Evolutionary conservation across 1,140 invertebrate genomes (phyloP).

Genomic region (Trachelipus rathkii): DNA sequence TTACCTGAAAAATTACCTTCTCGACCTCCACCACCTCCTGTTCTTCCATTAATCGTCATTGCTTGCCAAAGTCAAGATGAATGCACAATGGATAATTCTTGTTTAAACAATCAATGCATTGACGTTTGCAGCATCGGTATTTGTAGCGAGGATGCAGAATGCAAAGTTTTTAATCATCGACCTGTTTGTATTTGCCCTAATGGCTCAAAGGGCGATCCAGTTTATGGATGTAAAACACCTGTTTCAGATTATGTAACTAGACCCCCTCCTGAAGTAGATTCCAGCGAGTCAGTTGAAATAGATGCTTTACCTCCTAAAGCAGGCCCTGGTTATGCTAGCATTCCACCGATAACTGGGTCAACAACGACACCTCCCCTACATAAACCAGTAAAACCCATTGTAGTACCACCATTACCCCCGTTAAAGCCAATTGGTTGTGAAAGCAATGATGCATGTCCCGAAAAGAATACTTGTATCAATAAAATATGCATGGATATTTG

Average conservation of each 20-base stretch:
- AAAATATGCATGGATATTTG: conserved; percentile 66
- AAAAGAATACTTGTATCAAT: conserved; percentile 61
- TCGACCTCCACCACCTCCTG: conserved; percentile 1
- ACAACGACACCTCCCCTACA: neutral
- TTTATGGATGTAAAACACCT: conserved; percentile 23
- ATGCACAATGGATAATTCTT: conserved; percentile 71
- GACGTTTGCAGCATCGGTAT: conserved; percentile 66
- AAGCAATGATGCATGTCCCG: conserved; percentile 69
- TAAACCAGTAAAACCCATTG: neutral
- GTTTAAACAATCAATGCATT: conserved; percentile 75
- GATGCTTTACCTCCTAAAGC: neutral
- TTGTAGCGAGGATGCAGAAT: conserved; percentile 46
- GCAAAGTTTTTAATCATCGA: conserved; percentile 46
- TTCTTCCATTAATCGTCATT: conserved; percentile 12
- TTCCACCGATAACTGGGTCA: conserved; percentile 5
- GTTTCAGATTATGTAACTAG: conserved; percentile 8
- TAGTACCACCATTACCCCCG: conserved; percentile 35
- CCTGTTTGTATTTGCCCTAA: conserved; percentile 49
- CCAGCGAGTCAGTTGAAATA: neutral
- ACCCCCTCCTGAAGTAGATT: neutral
- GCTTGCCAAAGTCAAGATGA: conserved; percentile 54
- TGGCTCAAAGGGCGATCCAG: conserved; percentile 48
- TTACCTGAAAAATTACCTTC: conserved; percentile 50
- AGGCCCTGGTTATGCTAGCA: neutral
- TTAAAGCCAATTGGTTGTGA: conserved; percentile 63